Evolutionary conservation across 1,140 invertebrate species (phyloP), one percentile per base, ranked within the genome.

Genomic region (Ostrea denselamellosa): DNA sequence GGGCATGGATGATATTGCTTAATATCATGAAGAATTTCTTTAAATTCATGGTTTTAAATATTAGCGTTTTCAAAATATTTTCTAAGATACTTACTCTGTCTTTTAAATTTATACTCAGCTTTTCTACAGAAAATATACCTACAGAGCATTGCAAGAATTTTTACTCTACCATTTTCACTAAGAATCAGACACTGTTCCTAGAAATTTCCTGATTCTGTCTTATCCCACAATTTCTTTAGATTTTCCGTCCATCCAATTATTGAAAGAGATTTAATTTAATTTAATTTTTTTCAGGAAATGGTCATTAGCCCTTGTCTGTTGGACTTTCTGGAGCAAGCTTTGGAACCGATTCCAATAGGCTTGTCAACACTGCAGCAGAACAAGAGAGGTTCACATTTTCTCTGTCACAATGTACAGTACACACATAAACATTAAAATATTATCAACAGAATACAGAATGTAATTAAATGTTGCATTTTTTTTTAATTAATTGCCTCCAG

Each of bases 311-410:
- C 95, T 25, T 92, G 92, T 82, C 88, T 95, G n/a, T 89, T 95
- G 77, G 93, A 95, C 86, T 95, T 95, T 87, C 89, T 95, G 22
- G 95, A 95, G 82, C 94, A 95, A 83, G 93, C 93, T 93, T 85
- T 94, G 28, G 94, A 94, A 88, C 93, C 93, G 9, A 88, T 94
- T 51, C 92, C 93, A 14, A 90, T 94, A 10, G 77, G 89, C 52
- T 25, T 85, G 8, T 85, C 88, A 3, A 44, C 25, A 8, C 68
- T 85, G 4, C 88, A 85, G 22, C 88, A 85, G 22, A 86, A 9
- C 19, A 89, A 87, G 53, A 89, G 83, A 87, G 86, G 89, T 87
- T 62, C 56, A 17, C 7, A 19, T n/a, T 62, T n/a, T 19, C 56
- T 62, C n/a, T 62, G 54, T 12, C 14, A 56, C 54, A 56, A 17